Percentiles rank a stretch among this genome's conserved stretches.
phyloP scores from a whole-genome alignment of 2,113 vertebrate genomes.

The Bucco capensis region DNA sequence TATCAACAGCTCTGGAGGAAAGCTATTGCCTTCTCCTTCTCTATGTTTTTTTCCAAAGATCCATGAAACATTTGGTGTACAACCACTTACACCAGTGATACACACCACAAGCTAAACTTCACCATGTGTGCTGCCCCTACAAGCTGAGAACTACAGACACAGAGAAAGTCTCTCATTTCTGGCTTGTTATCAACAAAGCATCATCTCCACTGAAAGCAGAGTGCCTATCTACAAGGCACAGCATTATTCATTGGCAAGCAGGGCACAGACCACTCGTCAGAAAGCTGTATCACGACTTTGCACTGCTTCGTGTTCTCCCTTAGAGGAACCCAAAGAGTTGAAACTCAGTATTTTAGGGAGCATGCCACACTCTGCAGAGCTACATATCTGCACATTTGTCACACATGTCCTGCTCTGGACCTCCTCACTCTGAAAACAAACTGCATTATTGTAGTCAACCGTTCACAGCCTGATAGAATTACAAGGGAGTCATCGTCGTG shows the following conservation, averaged over 20 bases:
- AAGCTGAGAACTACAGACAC: background rate
- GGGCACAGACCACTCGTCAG: background rate
- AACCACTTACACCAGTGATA: background rate
- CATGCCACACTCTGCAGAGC: background rate
- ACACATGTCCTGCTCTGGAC: background rate
- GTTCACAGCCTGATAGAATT: background rate
- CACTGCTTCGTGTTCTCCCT: background rate
- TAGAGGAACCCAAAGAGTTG: background rate
- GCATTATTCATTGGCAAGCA: background rate
- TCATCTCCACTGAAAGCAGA: background rate
- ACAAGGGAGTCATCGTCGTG: background rate
- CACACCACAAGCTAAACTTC: background rate
- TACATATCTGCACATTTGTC: fast-evolving
- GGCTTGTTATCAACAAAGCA: background rate
- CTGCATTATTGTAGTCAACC: background rate
- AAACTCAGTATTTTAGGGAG: background rate
- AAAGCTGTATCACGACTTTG: background rate
- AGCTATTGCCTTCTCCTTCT: background rate
- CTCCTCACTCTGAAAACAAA: background rate
- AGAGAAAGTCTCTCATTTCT: background rate
- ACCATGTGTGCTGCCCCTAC: background rate
- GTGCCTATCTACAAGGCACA: background rate
- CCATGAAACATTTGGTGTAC: background rate
- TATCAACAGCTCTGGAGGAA: background rate
- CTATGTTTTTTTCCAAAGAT: background rate